Evolutionary conservation across 2,888 invertebrate genomes (phyloP).

Genomic region (Coelinius sp.): DNA sequence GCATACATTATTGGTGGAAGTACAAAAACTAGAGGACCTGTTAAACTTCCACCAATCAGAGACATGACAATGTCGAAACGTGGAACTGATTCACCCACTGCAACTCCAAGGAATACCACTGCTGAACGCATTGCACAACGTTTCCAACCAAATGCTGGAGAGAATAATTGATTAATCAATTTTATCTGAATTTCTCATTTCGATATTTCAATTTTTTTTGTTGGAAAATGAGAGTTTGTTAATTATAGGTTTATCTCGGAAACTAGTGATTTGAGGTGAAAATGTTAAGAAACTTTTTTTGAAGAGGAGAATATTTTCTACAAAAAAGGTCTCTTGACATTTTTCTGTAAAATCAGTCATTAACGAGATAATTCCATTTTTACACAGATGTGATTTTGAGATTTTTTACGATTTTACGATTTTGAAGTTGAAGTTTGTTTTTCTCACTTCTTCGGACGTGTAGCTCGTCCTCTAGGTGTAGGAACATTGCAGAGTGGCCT

Average conservation of each 20-base stretch:
- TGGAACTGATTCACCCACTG: slow-evolving; percentile 87
- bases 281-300: not conserved
- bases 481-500: slow-evolving; percentile 84
- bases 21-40: slow-evolving; percentile 87
- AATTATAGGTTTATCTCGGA: too few relatives aligned
- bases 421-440: too few relatives aligned
- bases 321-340: too few relatives aligned
- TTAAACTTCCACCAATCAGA: slow-evolving; percentile 86
- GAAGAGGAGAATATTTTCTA: too few relatives aligned
- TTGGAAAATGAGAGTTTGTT: too few relatives aligned
- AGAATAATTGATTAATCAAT: not conserved
- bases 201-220: too few relatives aligned
- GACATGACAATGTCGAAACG: slow-evolving; percentile 90
- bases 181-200: too few relatives aligned
- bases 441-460: slow-evolving; percentile 80
- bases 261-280: too few relatives aligned
- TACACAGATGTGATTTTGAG: too few relatives aligned
- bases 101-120: slow-evolving; percentile 79
- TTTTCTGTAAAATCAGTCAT: too few relatives aligned
- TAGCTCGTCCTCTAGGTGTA: slow-evolving; percentile 85
- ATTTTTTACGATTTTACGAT: too few relatives aligned
- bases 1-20: slow-evolving; percentile 87
- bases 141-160: slow-evolving; percentile 82
- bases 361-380: not conserved
- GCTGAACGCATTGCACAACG: slow-evolving; percentile 81